A percentile compares a stretch with the other conserved stretches of the same genome.
Evolutionary conservation across 2,113 vertebrate species (phyloP).

Genomic region (Herpailurus yagouaroundi): DNA sequence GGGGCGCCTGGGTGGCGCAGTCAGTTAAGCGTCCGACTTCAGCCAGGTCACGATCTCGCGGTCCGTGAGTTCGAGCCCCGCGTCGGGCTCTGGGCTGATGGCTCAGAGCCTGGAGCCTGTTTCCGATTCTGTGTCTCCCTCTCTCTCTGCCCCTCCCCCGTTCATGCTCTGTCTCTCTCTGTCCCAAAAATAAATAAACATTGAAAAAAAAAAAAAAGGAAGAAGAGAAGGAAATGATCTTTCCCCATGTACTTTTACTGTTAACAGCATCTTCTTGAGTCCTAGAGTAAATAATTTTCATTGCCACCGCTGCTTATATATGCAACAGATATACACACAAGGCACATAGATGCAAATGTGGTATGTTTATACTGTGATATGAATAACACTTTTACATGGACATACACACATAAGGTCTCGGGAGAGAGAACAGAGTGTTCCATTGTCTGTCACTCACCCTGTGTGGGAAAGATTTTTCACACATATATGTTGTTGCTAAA

Average conservation of each 20-base stretch:
- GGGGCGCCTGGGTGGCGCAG: too few relatives aligned
- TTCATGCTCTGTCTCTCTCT: too few relatives aligned
- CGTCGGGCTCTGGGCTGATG: too few relatives aligned
- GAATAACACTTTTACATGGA: not conserved
- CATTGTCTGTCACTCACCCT: accelerated
- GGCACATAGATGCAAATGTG: not conserved
- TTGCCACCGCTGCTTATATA: not conserved
- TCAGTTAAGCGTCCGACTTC: too few relatives aligned
- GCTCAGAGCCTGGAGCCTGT: too few relatives aligned
- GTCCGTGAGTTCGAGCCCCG: too few relatives aligned
- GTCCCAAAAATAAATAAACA: too few relatives aligned
- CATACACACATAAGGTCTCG: not conserved
- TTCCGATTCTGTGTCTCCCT: too few relatives aligned
- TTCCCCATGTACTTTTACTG: not conserved
- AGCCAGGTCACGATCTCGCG: too few relatives aligned
- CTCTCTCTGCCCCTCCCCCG: too few relatives aligned
- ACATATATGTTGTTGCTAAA: not conserved
- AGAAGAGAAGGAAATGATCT: not conserved
- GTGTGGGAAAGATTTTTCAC: not conserved
- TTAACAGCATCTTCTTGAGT: not conserved
- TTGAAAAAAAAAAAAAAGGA: too few relatives aligned
- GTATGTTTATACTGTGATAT: not conserved
- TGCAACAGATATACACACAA: not conserved
- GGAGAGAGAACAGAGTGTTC: not conserved
- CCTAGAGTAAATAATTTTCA: not conserved